Base-by-base conservation (phyloP, 2,113 vertebrate genomes). In the Pachycephala philippinensis region DNA sequence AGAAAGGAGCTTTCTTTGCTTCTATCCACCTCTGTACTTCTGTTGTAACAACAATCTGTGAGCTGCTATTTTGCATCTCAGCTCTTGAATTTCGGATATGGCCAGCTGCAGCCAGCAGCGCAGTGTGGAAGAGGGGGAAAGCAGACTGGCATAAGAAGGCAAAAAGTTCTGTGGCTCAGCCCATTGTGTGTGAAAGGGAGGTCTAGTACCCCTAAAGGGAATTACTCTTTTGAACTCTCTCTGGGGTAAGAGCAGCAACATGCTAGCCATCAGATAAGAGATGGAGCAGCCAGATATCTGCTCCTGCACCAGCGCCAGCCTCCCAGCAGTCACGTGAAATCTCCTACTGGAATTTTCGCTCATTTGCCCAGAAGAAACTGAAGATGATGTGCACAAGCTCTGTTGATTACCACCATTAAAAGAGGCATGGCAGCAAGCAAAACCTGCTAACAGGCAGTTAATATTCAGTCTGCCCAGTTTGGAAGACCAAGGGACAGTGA, bases 61-160 rank as follows among this genome's bases (percentile, higher is more conserved):
- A 61, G 24, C 3, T 68, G 21, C 61, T n/a, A 15, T 30, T 78
- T 75, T 75, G 47, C 19, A 3, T 50, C 47, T 31, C 33, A 85
- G 33, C 35, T 80, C 50, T 57, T 75, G 57, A 74, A 39, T 59
- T 82, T 78, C 1, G 1, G 54, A 33, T 31, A 28, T 33, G 17
- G 11, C 12, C 0, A 0, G 39, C 42, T 54, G 52, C 7, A 16
- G 39, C 20, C 31, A 68, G 78, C 13, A 72, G 21, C 0, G 0
- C 7, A n/a, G 1, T 0, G 1, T 40, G 69, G 33, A 75, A 63
- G 47, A 30, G n/a, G 20, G 23, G 33, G 19, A 81, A 87, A 31
- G 54, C 39, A 60, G 52, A 44, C 8, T 0, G 4, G 35, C 16
- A 31, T 40, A 37, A 84, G 22, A 63, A 20, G 10, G 37, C 21